A percentile compares a stretch with the other conserved stretches of the same genome.
Conservation (phyloP, 2,888 invertebrate genomes). For the Ligdia adustata region DNA sequence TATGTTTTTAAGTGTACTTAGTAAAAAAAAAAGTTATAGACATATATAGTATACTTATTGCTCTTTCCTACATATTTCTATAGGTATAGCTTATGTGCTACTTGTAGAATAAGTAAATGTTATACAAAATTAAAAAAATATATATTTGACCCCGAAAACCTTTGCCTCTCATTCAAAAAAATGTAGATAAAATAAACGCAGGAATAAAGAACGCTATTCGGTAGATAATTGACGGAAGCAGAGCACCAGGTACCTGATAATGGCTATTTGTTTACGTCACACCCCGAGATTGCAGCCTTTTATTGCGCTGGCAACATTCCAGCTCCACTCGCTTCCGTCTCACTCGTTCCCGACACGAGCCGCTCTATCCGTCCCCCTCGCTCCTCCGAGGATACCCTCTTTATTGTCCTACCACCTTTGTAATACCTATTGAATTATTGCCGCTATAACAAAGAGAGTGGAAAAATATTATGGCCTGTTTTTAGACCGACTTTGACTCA, state of each 20-base stretch:
- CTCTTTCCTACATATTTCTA: no score
- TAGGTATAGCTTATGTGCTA: no score
- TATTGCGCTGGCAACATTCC: slow-evolving; percentile 18
- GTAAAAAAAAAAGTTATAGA: no score
- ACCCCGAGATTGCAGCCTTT: slow-evolving; percentile 13
- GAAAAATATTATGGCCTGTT: background rate
- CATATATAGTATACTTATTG: no score
- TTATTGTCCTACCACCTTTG: slow-evolving; percentile 13
- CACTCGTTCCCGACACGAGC: background rate
- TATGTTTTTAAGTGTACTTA: no score
- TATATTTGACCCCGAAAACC: no score
- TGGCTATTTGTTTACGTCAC: slow-evolving; percentile 20
- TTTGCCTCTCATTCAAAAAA: no score
- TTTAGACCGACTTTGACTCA: no score
- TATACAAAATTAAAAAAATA: no score
- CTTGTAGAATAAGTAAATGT: no score
- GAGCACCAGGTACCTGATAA: slow-evolving; percentile 14
- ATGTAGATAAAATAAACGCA: background rate
- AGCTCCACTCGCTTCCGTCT: no score
- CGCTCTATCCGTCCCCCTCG: background rate
- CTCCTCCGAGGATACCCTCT: background rate
- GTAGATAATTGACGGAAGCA: slow-evolving; percentile 3
- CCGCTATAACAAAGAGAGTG: slow-evolving; percentile 3
- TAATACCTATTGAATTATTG: slow-evolving; percentile 13
- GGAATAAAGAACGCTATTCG: background rate